A percentile compares a stretch with the other conserved stretches of the same genome.
phyloP scores from a whole-genome alignment of 2,888 invertebrate genomes.

The Callinectes sapidus region DNA sequence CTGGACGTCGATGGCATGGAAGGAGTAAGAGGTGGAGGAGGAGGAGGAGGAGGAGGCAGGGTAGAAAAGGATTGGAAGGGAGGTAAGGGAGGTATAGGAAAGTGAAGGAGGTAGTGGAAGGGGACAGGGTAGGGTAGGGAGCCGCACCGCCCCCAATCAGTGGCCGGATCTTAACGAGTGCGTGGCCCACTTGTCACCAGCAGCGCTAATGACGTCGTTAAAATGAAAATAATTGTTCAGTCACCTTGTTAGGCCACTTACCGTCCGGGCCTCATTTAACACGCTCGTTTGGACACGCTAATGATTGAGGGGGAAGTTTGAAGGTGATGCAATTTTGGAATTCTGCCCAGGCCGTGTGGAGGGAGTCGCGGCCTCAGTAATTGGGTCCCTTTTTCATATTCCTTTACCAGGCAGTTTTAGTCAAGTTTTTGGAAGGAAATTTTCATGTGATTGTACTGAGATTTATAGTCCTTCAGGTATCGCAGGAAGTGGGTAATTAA shows the following conservation, averaged over 20 bases:
- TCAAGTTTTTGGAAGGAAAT: slow-evolving; percentile 54
- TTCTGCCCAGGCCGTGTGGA: slow-evolving; percentile 53
- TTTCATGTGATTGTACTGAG: slow-evolving; percentile 63
- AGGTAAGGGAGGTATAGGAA: slow-evolving; percentile 26
- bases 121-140: not conserved
- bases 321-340: slow-evolving; percentile 66
- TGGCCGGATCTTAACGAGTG: slow-evolving; percentile 66
- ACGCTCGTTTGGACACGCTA: slow-evolving; percentile 62
- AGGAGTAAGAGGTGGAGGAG: not conserved
- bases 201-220: slow-evolving; percentile 69
- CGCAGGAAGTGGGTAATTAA: slow-evolving; percentile 60
- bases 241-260: slow-evolving; percentile 70
- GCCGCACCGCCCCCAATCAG: slow-evolving; percentile 56
- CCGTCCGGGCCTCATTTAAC: slow-evolving; percentile 67
- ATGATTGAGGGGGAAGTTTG: slow-evolving; percentile 69
- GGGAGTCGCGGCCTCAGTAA: slow-evolving; percentile 17
- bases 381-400: slow-evolving; percentile 47
- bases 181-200: slow-evolving; percentile 66
- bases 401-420: slow-evolving; percentile 42
- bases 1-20: not conserved
- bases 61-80: slow-evolving; percentile 19
- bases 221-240: slow-evolving; percentile 70
- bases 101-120: not conserved
- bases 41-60: not conserved
- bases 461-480: slow-evolving; percentile 63